Base-by-base conservation (phyloP, 2,797 vertebrate species). In the Sebastolobus altivelis region DNA sequence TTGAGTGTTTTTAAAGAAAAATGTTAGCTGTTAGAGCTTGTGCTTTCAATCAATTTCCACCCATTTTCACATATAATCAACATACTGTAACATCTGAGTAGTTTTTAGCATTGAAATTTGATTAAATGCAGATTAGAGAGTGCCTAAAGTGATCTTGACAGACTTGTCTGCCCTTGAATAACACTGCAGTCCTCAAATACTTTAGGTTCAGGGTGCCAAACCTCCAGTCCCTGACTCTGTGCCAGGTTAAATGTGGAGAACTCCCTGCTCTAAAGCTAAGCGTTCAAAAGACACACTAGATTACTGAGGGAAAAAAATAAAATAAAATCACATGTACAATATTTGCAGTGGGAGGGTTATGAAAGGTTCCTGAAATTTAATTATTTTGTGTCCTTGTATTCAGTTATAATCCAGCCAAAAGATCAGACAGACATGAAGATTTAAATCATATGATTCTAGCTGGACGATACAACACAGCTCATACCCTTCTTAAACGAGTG, bases 401-500 rank as follows among this genome's bases (percentile, higher is more conserved):
- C 4, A 31, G 16, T 38, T 27, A 31, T 72, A 87, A 88, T 83
- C 79, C 65, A 37, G 29, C 9, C 5, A 79, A 72, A 72, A 54
- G 46, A 65, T 69, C 38, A 69, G 58, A 54, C 33, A 68, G 31
- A 62, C 35, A 37, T 33, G 10, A 35, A 70, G 74, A 75, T 83
- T 88, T 58, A 60, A 56, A 72, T 75, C 65, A 52, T 25, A 72
- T 46, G 29, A 78, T 88, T 89, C 76, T 49, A 90, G 80, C 80
- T 82, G 54, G 35, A 75, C 75, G 52, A 78, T 62, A 62, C 8
- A 63, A 66, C 25, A 63, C 61, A 80, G 61, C 29, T 67, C 29
- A 37, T 91, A 88, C 92, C 93, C 89, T 82, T 71, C 65, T 86
- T 78, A 75, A 72, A 75, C 74, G 20, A 73, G 18, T 61, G 13